These are phyloP conservation scores for Electrophaes corylata DNA, from an alignment of 2,888 invertebrate species.

Conservation along the genomic window DNA sequence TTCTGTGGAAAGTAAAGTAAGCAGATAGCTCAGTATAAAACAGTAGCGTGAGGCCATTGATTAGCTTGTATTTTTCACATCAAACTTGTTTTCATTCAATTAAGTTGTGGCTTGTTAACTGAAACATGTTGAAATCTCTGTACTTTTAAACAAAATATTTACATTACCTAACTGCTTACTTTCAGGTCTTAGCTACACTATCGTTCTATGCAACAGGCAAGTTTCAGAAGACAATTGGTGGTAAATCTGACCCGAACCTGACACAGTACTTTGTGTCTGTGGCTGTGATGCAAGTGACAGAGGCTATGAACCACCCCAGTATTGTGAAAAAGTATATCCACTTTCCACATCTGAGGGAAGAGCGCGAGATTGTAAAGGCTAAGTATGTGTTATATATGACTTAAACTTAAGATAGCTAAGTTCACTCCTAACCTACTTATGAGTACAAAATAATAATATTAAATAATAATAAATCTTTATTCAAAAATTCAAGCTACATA, in stretches of 20 bases:
- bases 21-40: conserved; percentile 23
- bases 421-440: background rate
- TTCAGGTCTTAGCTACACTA: conserved; percentile 71
- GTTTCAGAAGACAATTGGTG: conserved; percentile 69
- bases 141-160: background rate
- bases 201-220: conserved; percentile 74
- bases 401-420: background rate
- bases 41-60: conserved; percentile 11
- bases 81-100: background rate
- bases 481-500: too few relatives aligned
- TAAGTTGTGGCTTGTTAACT: background rate
- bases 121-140: background rate
- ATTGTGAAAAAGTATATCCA: conserved; percentile 77
- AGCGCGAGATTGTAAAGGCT: conserved; percentile 69
- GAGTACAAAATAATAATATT: too few relatives aligned
- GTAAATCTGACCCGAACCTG: conserved; percentile 67
- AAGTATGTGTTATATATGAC: conserved; percentile 49
- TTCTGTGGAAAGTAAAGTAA: conserved; percentile 74
- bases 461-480: too few relatives aligned
- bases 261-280: conserved; percentile 73
- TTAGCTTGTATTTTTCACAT: background rate
- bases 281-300: conserved; percentile 70
- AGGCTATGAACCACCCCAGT: conserved; percentile 70
- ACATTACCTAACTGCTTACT: background rate
- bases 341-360: conserved; percentile 72